These are phyloP conservation scores for Mayetiola destructor DNA, from an alignment of 2,888 invertebrate species.

Conservation along the genomic window DNA sequence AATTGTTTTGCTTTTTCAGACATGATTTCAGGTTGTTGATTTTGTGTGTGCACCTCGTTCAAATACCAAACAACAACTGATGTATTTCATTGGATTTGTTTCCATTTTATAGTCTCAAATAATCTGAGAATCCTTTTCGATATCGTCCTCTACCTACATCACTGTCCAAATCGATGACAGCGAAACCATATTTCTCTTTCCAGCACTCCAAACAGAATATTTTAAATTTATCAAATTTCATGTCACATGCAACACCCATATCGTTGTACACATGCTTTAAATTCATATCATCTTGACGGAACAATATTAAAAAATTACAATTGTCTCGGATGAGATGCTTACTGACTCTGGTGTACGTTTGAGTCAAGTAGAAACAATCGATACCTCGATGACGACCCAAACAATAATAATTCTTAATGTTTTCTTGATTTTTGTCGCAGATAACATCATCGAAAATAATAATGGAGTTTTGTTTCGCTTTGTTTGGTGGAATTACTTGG, in stretches of 20 bases:
- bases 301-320: constrained; percentile 27
- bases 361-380: constrained; percentile 28
- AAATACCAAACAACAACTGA: too few relatives aligned
- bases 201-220: constrained; percentile 25
- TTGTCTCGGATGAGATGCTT: constrained; percentile 29
- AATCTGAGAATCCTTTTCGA: constrained; percentile 22
- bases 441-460: constrained; percentile 31
- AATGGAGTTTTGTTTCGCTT: constrained; percentile 24
- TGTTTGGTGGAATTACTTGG: constrained; percentile 7
- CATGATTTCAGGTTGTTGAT: too few relatives aligned
- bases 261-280: constrained; percentile 23
- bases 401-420: constrained; percentile 25
- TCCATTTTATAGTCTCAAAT: constrained; percentile 16
- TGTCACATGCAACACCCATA: constrained; percentile 18
- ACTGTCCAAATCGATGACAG: constrained; percentile 25
- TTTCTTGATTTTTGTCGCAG: constrained; percentile 25
- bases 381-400: constrained; percentile 27
- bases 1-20: not conserved
- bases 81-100: not conserved
- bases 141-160: constrained; percentile 23
- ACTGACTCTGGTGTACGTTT: constrained; percentile 27
- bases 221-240: constrained; percentile 23
- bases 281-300: constrained; percentile 28
- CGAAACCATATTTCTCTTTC: constrained; percentile 24
- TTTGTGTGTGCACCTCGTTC: not conserved